Evolutionary conservation across 2,113 vertebrate species (phyloP).

Genomic region (Macquaria australasica): DNA sequence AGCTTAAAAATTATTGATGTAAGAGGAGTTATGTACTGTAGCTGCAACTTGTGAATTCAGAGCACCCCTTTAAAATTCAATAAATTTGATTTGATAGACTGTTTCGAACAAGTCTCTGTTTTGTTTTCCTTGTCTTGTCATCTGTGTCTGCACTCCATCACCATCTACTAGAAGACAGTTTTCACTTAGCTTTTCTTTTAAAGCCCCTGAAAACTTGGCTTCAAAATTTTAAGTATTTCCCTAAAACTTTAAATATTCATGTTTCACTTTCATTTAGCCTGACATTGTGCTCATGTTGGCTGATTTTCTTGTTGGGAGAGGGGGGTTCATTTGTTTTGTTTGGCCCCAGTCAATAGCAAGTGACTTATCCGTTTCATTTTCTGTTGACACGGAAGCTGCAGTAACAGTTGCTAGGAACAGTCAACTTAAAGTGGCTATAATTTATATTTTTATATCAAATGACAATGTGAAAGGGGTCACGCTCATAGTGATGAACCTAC

Average conservation of each 20-base stretch:
- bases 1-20: conserved; percentile 55
- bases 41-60: conserved; percentile 81
- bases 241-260: neutral
- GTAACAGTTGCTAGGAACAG: neutral
- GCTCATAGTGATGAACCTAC: too few species aligned
- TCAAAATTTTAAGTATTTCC: too few species aligned
- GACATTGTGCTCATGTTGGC: neutral
- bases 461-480: too few species aligned
- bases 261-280: neutral
- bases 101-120: conserved; percentile 62
- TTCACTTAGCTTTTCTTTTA: neutral
- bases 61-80: conserved; percentile 81
- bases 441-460: neutral
- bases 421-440: neutral
- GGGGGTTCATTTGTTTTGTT: neutral
- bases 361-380: neutral
- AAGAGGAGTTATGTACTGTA: conserved; percentile 76
- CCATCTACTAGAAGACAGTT: neutral
- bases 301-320: neutral
- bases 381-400: neutral
- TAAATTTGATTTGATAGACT: conserved; percentile 84
- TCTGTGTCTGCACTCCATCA: neutral
- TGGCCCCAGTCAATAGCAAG: neutral
- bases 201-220: neutral
- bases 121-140: conserved; percentile 30